These are phyloP conservation scores for Temnothorax nylanderi DNA, from an alignment of 1,140 invertebrate species.

Conservation along the genomic window DNA sequence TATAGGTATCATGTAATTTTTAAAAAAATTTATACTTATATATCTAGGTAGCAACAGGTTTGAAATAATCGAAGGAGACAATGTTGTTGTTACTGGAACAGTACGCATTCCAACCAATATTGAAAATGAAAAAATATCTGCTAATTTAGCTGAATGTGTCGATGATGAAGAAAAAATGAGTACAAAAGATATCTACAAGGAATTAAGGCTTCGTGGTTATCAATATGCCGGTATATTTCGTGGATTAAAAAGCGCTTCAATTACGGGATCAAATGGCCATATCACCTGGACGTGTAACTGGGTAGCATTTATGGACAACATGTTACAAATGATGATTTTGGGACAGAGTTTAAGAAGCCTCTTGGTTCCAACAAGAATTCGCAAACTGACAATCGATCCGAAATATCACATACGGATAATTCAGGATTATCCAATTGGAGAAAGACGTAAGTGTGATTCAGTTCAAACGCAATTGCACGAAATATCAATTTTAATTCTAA, in stretches of 20 bases:
- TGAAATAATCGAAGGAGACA: too few species aligned
- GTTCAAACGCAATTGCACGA: background rate
- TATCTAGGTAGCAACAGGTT: too few species aligned
- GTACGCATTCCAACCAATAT: too few species aligned
- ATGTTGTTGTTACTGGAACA: too few species aligned
- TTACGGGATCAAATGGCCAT: constrained; percentile 84
- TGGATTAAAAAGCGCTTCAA: constrained; percentile 86
- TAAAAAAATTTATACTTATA: too few species aligned
- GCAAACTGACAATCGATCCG: constrained; percentile 92
- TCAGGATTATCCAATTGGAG: constrained; percentile 72
- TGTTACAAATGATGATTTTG: constrained; percentile 95
- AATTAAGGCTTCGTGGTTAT: constrained; percentile 96
- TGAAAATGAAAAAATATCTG: too few species aligned
- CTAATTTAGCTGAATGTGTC: too few species aligned
- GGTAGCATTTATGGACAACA: constrained; percentile 96
- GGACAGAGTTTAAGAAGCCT: constrained; percentile 90
- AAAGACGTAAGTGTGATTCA: constrained; percentile 76
- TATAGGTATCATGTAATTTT: too few species aligned
- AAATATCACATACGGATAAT: constrained; percentile 86
- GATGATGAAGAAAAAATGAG: too few species aligned
- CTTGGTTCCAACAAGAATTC: constrained; percentile 94
- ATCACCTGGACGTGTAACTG: constrained; percentile 93
- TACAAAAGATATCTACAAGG: too few species aligned
- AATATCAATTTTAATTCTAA: too few species aligned
- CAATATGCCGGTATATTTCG: constrained; percentile 94